Evolutionary conservation across 2,113 vertebrate genomes (phyloP).

Genomic region (Rostratula benghalensis): DNA sequence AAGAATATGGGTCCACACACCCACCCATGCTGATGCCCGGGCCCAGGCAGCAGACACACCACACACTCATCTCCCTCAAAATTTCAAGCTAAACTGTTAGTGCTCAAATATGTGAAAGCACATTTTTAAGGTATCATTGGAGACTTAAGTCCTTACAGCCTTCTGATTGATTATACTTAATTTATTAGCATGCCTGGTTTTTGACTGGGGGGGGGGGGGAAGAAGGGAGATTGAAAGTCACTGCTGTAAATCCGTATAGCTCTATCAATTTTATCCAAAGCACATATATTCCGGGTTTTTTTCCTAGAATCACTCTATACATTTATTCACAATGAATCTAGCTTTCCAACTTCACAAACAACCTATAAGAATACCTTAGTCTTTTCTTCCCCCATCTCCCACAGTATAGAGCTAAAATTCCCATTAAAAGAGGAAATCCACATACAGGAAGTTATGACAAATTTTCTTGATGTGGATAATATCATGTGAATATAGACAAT

Average conservation of each 20-base stretch:
- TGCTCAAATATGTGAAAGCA: rapidly evolving
- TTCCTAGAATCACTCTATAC: not conserved
- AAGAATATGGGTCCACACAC: rapidly evolving
- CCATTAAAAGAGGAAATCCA: not conserved
- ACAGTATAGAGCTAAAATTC: not conserved
- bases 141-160: not conserved
- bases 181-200: rapidly evolving
- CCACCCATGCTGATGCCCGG: rapidly evolving
- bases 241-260: not conserved
- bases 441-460: not conserved
- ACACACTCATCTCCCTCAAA: rapidly evolving
- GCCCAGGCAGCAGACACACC: rapidly evolving
- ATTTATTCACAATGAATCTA: not conserved
- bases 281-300: not conserved
- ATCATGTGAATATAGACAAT: too few species aligned
- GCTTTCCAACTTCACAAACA: not conserved
- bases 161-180: not conserved
- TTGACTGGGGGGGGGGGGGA: not conserved
- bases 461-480: too few species aligned
- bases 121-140: not conserved
- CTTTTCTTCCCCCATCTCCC: not conserved
- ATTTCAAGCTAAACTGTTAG: not conserved
- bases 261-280: not conserved
- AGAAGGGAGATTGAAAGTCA: not conserved
- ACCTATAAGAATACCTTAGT: not conserved